Evolutionary conservation across 1,140 invertebrate species (phyloP), one percentile per base, ranked within the genome.

Genomic region (Aphelenchoides avenae): DNA sequence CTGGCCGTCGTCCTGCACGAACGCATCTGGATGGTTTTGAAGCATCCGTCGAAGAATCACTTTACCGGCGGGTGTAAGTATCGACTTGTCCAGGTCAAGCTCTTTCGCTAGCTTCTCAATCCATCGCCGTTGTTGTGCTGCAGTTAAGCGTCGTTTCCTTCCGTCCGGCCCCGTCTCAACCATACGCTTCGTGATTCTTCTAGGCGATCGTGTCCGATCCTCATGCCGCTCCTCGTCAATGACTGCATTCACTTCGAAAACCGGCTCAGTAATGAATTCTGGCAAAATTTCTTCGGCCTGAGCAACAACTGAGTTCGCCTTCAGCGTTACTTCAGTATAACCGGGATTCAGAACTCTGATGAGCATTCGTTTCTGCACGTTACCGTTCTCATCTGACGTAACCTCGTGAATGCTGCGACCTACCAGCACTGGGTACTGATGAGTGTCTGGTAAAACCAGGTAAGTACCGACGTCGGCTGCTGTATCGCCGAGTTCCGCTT

Each of bases 311-410:
- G 1, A 13, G 20, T 9, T 50, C n/a, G n/a, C 51, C 15, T 51
- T 18, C 1, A 53, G 13, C 13, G 33, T 24, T 15, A 57, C 41
- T 5, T 36, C 31, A n/a, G 29, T 3, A 22, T 33, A 29, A 26
- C 31, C 53, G 6, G 18, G 29, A 60, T 58, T 56, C 20, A 58
- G 15, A n/a, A 56, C 30, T 5, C 51, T 29, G 0, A 56, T 15
- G 9, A 55, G 50, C 3, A 58, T 29, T 15, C 24, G 9, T 48
- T 31, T 40, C 1, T 27, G 20, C n/a, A 49, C 15, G 3, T 49
- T 30, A 0, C 31, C 29, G 18, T 11, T 13, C 15, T 27, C 15
- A 3, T 34, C n/a, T n/a, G n/a, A n/a, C n/a, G n/a, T n/a, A n/a
- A n/a, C n/a, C n/a, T n/a, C n/a, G n/a, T n/a, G 20, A 0, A 26